Evolutionary conservation across 2,113 vertebrate genomes (phyloP), one percentile per base, ranked within the genome.

Genomic region (Nannobrachium achirus): DNA sequence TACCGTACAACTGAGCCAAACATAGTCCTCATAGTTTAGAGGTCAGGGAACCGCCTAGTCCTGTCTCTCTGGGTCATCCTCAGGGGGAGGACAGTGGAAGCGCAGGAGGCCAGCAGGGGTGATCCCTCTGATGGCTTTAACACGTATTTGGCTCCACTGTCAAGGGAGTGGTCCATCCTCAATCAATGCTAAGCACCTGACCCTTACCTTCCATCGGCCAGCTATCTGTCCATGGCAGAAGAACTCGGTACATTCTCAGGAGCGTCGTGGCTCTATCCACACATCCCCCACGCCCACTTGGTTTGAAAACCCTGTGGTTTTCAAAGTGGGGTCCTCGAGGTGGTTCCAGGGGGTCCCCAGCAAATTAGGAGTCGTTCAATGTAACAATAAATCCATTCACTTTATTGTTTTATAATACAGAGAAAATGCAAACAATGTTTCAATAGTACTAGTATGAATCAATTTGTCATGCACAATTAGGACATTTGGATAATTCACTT

Each of bases 151-250:
- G 64, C 71, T 62, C 40, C 46, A 14, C 48, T 61, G 56, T 70
- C 44, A 14, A 68, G 74, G 78, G 76, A 72, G 82, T 50, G 72
- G 65, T 76, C 82, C 61, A 52, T 44, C 62, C 53, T 72, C 71
- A 71, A 77, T 84, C 66, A 73, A 44, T 52, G 38, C 39, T 77
- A 78, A 76, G 66, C 79, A 88, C 65, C 63, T 86, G 66, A 83
- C 64, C 68, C 18, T 69, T 56, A 63, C 61, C 69, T 60, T 73
- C 39, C 66, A 55, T 73, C 56, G 61, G 56, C 56, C 39, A 38
- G 16, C 48, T 11, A 33, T 55, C 46, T 10, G 10, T 49, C 44
- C 63, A 4, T 58, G 56, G 65, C 66, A 68, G 19, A 14, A 65
- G 10, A 70, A 66, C 38, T 7, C 70, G 69, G 69, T 68, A 83